Conservation (phyloP, 2,797 vertebrate genomes). For the Enteromius anoplus region DNA sequence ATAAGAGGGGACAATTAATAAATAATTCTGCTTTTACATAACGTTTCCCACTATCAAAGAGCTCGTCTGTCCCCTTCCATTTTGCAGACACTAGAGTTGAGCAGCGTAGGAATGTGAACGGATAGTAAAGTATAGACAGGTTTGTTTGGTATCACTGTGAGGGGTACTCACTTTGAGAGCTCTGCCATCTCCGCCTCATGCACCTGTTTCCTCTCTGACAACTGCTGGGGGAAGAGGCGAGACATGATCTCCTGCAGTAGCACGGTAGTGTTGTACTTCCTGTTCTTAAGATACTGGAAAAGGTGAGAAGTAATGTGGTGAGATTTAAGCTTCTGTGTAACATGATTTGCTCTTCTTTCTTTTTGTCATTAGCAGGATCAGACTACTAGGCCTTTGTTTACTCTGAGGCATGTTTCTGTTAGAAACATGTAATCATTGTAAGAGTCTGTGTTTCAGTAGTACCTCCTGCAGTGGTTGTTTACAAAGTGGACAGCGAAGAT, state of each 20-base stretch:
- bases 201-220: slow-evolving; percentile 83
- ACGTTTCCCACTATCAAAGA: not conserved
- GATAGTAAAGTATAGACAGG: not conserved
- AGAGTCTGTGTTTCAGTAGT: slow-evolving; percentile 41
- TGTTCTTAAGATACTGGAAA: slow-evolving; percentile 84
- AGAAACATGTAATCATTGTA: not conserved
- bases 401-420: not conserved
- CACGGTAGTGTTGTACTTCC: slow-evolving; percentile 82
- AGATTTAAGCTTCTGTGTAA: not conserved
- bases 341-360: not conserved
- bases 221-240: slow-evolving; percentile 78
- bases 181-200: slow-evolving; percentile 87
- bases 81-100: not conserved
- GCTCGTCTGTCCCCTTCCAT: not conserved
- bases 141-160: not conserved
- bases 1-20: not conserved
- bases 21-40: not conserved
- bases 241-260: slow-evolving; percentile 83
- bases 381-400: not conserved
- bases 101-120: not conserved
- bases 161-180: slow-evolving; percentile 84
- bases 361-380: not conserved
- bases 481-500: slow-evolving; percentile 89
- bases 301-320: slow-evolving; percentile 30
- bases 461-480: slow-evolving; percentile 92